Evolutionary conservation across 2,113 vertebrate genomes (phyloP), one percentile per base, ranked within the genome.

Genomic region (Callopanchax toddi): DNA sequence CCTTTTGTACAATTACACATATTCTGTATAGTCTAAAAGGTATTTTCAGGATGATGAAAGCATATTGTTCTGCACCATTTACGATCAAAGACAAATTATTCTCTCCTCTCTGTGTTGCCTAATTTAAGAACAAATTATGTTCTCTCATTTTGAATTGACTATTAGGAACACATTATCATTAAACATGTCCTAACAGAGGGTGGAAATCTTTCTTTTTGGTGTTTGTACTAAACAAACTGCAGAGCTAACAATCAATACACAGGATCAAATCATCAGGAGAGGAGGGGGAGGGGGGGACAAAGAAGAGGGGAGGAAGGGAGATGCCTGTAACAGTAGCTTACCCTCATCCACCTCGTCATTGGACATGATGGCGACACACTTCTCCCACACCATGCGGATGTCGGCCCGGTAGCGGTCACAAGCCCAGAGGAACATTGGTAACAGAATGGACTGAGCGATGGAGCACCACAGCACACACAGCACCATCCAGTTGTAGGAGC

Each of bases 401-500:
- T 96, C 92, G 0, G 95, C 94, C 0, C 96, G 92, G 83, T 97
- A 97, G 50, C 95, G 96, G 71, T 96, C 95, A 4, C 95, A 97
- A 51, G 94, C 95, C 94, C 95, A 96, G 45, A 97, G 91, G 89
- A 95, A 94, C 67, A 95, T 79, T 1, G 96, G 96, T 26, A 97
- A 90, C 63, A 97, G 91, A 66, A 96, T 93, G 58, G 95, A 94
- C 86, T 97, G 96, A 18, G 91, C 87, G 22, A 97, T 94, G 0
- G 96, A 96, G 88, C 96, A 97, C 96, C 96, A 97, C 20, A 97
- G 89, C 74, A 97, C 91, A 5, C 95, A 96, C 64, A 95, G 75
- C 12, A 93, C 93, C 96, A 97, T 97, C 95, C 95, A 97, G 72
- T 90, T 92, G 2, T 94, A 93, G 1, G 94, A 92, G 54, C 88